Percentiles rank a stretch among this genome's conserved stretches.
Conservation (phyloP, 2,113 vertebrate species). For the Bostrychus sinensis region DNA sequence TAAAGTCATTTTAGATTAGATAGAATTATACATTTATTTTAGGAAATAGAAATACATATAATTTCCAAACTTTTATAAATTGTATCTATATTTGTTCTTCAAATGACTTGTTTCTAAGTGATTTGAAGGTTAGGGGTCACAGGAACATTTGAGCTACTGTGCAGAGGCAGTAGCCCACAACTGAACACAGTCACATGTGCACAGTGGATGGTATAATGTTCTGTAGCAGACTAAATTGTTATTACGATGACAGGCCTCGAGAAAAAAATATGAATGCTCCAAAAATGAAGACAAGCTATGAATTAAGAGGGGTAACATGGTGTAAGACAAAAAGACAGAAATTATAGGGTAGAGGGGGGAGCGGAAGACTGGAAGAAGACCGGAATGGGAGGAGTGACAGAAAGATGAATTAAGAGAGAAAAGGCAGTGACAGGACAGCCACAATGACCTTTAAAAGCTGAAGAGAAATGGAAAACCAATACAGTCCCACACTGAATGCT, state of each 20-base stretch:
- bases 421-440: conserved; percentile 42
- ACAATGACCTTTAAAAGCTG: conserved; percentile 68
- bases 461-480: conserved; percentile 65
- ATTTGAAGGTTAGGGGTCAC: background rate
- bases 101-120: background rate
- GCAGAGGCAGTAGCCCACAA: background rate
- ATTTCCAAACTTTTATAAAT: no score
- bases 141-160: background rate
- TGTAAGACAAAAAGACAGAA: conserved; percentile 10
- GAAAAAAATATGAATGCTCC: conserved; percentile 7
- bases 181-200: background rate
- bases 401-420: conserved; percentile 55
- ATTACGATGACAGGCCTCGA: background rate
- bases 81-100: no score
- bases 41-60: no score
- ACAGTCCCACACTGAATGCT: conserved; percentile 29
- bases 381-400: conserved; percentile 23
- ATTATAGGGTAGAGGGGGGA: conserved; percentile 14
- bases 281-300: background rate
- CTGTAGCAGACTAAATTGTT: background rate
- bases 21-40: no score
- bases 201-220: background rate
- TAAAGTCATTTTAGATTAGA: no score
- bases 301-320: conserved; percentile 21
- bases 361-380: conserved; percentile 14